phyloP scores from a whole-genome alignment of 2,113 vertebrate species.

The Tauraco erythrolophus region DNA sequence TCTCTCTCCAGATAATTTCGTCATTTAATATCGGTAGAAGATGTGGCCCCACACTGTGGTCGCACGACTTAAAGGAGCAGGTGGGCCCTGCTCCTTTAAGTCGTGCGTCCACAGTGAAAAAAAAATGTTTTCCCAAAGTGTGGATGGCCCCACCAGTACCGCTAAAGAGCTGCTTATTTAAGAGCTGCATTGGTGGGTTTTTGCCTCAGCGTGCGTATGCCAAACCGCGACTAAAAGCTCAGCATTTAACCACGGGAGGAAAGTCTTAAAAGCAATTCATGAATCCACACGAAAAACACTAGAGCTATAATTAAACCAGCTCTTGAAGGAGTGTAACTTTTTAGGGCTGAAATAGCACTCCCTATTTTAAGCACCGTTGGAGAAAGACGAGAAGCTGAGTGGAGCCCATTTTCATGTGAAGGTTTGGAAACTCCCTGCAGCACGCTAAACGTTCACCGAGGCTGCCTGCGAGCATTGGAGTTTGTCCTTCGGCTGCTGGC shows the following conservation, averaged over 20 bases:
- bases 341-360: not conserved
- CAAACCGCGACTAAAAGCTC: not conserved
- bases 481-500: not conserved
- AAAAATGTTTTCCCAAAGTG: not conserved
- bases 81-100: too few relatives aligned
- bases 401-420: not conserved
- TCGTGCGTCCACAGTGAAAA: too few relatives aligned
- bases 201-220: accelerated
- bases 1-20: not conserved
- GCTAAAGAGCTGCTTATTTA: not conserved
- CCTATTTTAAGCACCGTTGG: not conserved
- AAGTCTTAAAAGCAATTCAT: not conserved
- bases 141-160: not conserved
- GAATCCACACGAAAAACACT: not conserved
- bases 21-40: not conserved
- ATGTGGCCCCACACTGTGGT: not conserved
- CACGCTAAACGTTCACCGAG: not conserved
- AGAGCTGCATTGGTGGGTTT: not conserved
- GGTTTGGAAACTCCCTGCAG: not conserved
- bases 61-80: not conserved
- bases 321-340: not conserved
- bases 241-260: not conserved
- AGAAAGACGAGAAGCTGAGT: not conserved
- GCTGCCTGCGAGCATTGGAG: not conserved
- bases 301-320: constrained; percentile 4